Evolutionary conservation across 2,888 invertebrate genomes (phyloP), one percentile per base, ranked within the genome.

Genomic region (Toxonevra muliebris): DNA sequence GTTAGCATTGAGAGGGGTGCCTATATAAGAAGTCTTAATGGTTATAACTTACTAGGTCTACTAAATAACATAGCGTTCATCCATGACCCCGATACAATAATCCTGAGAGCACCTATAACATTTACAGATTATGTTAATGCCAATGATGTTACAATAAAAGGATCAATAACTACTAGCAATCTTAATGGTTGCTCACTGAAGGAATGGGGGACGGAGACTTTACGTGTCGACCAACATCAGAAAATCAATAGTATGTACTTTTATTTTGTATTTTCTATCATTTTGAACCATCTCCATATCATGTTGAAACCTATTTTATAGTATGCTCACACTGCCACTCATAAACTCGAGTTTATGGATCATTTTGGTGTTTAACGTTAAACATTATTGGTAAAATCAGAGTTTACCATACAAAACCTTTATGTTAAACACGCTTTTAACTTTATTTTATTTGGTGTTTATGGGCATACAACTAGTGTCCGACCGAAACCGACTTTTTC

Each of bases 121-220:
- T 88, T 88, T 71, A 70, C 70, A 1, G 75, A 80, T 15, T 70
- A 81, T 0, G 78, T 87, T 74, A 50, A 74, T 40, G 66, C 80
- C 77, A 20, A 77, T 71, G 66, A 74, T 65, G 66, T 82, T 4
- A 55, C 72, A 0, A 69, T 82, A 0, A 68, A 75, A 3, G 73
- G 75, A 0, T 74, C 85, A 68, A 71, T 88, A 3, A 69, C 71
- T 15, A 77, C 85, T 0, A 69, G 77, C 10, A 76, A 73, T 63
- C 72, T 88, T 8, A 82, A 79, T 73, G 86, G 84, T 1, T 82
- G 86, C 64, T 77, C 83, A 61, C 66, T 87, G 1, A 74, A 74
- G 4, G 81, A 84, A 1, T 87, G 87, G 87, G 75, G 82, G 13
- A 71, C 77, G 3, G 84, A 86, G 70, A 82, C 86, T 0, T 71